Evolutionary conservation across 2,888 invertebrate genomes (phyloP).

Genomic region (Incurvaria masculella): DNA sequence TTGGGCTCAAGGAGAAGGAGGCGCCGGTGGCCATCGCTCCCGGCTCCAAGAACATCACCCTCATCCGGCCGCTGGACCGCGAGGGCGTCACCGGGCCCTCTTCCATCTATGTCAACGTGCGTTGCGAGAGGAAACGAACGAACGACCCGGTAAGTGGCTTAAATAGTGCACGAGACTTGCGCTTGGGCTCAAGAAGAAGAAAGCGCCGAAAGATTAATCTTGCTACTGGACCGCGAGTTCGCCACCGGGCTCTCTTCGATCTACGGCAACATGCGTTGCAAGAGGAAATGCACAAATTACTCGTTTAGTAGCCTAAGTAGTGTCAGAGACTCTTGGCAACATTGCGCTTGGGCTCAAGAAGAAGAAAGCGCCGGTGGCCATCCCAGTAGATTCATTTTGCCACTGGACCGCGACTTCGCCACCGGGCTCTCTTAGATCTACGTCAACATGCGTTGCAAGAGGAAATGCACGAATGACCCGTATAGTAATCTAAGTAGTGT

Average conservation of each 20-base stretch:
- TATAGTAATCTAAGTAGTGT: too few species aligned
- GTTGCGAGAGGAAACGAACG: constrained; percentile 77
- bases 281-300: too few species aligned
- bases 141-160: constrained; percentile 66
- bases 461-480: constrained; percentile 73
- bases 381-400: constrained; percentile 76
- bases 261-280: too few species aligned
- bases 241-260: too few species aligned
- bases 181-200: too few species aligned
- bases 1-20: constrained; percentile 74
- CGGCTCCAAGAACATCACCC: constrained; percentile 76
- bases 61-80: constrained; percentile 76
- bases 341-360: constrained; percentile 77
- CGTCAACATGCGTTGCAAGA: constrained; percentile 82
- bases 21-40: constrained; percentile 75
- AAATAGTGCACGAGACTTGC: too few species aligned
- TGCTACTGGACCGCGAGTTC: too few species aligned
- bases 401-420: constrained; percentile 65
- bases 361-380: constrained; percentile 73
- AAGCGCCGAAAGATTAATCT: too few species aligned
- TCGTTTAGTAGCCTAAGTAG: too few species aligned
- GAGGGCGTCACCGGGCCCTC: constrained; percentile 81
- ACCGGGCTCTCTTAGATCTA: constrained; percentile 86
- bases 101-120: constrained; percentile 81
- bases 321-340: constrained; percentile 64